Evolutionary conservation across 2,113 vertebrate genomes (phyloP).

Genomic region (Caracal caracal): DNA sequence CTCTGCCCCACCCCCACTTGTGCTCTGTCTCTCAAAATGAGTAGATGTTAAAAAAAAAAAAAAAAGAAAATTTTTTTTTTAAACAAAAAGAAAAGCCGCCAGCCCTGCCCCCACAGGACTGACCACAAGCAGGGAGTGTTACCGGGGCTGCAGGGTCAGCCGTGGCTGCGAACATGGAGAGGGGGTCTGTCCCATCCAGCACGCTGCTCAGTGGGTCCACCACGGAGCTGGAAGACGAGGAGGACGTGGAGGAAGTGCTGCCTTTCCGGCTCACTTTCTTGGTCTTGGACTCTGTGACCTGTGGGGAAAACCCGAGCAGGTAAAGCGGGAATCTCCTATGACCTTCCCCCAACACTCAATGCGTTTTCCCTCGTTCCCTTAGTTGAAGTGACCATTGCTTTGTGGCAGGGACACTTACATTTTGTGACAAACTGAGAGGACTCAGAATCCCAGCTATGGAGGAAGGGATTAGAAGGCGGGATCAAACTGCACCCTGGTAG

Average conservation of each 20-base stretch:
- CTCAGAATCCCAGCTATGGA: neutral
- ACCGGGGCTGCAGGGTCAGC: conserved; percentile 85
- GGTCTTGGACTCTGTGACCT: conserved; percentile 96
- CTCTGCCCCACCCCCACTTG: no score
- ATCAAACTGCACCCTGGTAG: neutral
- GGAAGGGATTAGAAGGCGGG: neutral
- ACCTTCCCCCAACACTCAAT: neutral
- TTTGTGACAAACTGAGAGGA: neutral
- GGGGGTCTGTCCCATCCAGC: conserved; percentile 95
- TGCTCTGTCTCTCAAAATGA: neutral
- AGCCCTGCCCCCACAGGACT: neutral
- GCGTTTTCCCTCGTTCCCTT: neutral
- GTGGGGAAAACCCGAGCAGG: neutral
- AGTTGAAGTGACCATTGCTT: neutral
- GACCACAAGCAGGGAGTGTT: neutral
- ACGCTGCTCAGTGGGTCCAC: conserved; percentile 95
- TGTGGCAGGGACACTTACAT: neutral
- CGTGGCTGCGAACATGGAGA: conserved; percentile 94
- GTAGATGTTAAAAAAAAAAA: no score
- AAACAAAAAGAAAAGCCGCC: neutral
- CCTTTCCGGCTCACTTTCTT: conserved; percentile 93
- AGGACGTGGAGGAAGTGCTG: conserved; percentile 95
- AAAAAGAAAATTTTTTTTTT: neutral
- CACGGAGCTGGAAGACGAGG: conserved; percentile 93
- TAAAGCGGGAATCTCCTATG: neutral